Evolutionary conservation across 53 echinoderm and acorn worm species (phyloP), one percentile per base, ranked within the genome.

Genomic region (Hippasteria phrygiana): DNA sequence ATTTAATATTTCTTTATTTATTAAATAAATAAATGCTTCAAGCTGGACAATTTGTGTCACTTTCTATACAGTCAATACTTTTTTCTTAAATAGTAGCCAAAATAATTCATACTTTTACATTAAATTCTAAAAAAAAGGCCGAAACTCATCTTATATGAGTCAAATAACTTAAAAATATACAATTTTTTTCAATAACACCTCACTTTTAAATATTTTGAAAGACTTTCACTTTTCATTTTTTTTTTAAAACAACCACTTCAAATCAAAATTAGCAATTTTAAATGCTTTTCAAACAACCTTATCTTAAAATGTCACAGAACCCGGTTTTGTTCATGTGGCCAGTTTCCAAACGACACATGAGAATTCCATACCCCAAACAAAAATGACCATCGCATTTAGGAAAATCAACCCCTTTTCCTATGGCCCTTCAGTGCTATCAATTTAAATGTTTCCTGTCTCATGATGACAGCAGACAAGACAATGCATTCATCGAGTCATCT

Each of bases 41-140:
- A 59, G 67, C 67, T 66, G 67, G 67, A 3, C 67, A 66, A 59
- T 36, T 66, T 66, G 4, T 66, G 13, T 66, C 34, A 34, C 32
- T 35, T 66, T 66, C 59, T 66, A 66, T 66, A 66, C 67, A n/a
- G n/a, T n/a, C n/a, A 66, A 66, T 35, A 22, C 34, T 26, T 64
- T 32, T 4, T 64, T 16, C 55, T 59, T 59, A 14, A 66, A 66
- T 3, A 66, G 67, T 26, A 66, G 67, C 67, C 67, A 66, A 34
- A 66, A 66, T 33, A 11, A 66, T 59, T 59, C 26, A 24, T 59
- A 59, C 26, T 59, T 59, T 24, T 18, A 3, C 59, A 59, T 59
- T 59, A 24, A 5, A n/a, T 59, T 59, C 59, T 26, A 22, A 59
- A 20, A n/a, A n/a, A 59, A 59, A 24, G 59, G 59, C 26, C 26